Percentiles rank a stretch among this genome's conserved stretches.
These are phyloP conservation scores for Ostrea edulis DNA, from an alignment of 1,140 invertebrate genomes.

Conservation along the genomic window DNA sequence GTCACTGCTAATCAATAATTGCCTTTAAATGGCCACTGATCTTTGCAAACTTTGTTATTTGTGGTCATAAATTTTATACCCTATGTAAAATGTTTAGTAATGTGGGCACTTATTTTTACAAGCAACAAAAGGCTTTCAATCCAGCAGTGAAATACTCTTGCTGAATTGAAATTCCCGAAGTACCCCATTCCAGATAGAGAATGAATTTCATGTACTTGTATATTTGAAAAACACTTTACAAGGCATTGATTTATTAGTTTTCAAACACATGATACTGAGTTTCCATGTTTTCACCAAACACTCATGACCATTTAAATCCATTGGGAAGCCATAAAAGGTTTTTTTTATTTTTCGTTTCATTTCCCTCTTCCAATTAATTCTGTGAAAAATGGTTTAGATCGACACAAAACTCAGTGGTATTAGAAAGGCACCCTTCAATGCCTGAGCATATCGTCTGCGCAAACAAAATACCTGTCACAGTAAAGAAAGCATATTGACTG, in stretches of 20 bases:
- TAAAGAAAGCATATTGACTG: conserved; percentile 21
- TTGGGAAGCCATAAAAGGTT: background rate
- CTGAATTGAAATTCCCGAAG: background rate
- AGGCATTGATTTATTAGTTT: conserved; percentile 8
- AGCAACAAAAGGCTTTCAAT: background rate
- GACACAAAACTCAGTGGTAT: background rate
- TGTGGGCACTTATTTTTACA: background rate
- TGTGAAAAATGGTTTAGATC: background rate
- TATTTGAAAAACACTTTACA: background rate
- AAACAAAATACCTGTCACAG: conserved; percentile 22
- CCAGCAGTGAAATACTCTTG: background rate
- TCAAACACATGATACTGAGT: background rate
- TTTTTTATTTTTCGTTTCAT: background rate
- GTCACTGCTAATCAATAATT: background rate
- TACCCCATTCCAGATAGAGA: background rate
- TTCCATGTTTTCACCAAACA: conserved; percentile 23
- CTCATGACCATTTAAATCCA: background rate
- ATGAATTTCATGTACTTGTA: background rate
- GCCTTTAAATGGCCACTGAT: background rate
- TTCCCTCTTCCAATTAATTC: conserved; percentile 19
- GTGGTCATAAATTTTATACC: background rate
- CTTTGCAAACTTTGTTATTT: background rate
- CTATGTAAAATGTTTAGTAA: background rate
- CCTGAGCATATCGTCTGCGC: background rate
- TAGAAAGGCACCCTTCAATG: background rate